Evolutionary conservation across 1,140 invertebrate genomes (phyloP), one percentile per base, ranked within the genome.

Genomic region (Drosophila orosa): DNA sequence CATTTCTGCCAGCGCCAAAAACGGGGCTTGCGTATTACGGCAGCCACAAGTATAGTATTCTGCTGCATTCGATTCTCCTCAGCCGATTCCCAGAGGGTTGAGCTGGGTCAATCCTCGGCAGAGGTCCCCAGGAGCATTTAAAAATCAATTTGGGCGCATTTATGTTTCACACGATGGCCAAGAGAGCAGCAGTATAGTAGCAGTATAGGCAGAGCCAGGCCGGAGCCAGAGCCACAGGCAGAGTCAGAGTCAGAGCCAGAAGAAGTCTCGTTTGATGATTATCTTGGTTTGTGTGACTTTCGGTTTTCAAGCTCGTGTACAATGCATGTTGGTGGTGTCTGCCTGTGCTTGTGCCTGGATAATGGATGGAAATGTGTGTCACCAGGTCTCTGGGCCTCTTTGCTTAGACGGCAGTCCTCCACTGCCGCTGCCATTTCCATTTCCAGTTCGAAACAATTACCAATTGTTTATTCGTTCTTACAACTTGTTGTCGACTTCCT

Each of bases 401-500:
- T 55, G 35, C 27, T 24, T 15, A 24, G 47, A 31, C 52, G 29
- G 60, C 66, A 42, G 62, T 52, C 59, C 59, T 67, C 58, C 22
- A 52, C 9, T 24, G 60, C 35, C 35, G 31, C 66, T 74, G 73
- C 73, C 45, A 65, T 56, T 69, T 29, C 42, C 67, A 71, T 71
- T 71, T 67, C 78, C 79, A 85, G 80, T 74, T 76, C 76, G 61
- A 77, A 82, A 78, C 82, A 85, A 85, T 85, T 85, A 78, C 82
- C 82, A 85, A 87, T 85, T 87, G 69, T 85, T 85, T 87, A 85
- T 85, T 84, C 79, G 80, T 75, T 75, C 73, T 76, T 76, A 76
- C 71, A 76, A 74, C 68, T 81, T 76, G 71, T 72, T 84, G 62
- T 69, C 71, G 73, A 69, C 58, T 76, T 47, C 61, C 47, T 37